Conservation (phyloP, 1,140 invertebrate genomes). For the Chlorops oryzae region DNA sequence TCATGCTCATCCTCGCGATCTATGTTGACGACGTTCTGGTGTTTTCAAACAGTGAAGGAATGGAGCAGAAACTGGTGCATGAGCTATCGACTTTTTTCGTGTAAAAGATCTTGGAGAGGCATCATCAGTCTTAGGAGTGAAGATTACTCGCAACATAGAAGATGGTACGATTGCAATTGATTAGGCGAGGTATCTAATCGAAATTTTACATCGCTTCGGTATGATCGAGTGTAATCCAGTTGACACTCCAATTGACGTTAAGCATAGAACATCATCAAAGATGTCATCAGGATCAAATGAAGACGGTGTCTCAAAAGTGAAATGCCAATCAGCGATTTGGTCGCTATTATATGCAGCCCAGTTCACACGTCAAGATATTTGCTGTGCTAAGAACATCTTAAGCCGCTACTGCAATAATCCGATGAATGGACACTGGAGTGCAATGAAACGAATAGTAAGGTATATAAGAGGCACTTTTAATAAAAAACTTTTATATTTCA, state of each 20-base stretch:
- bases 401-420: constrained; percentile 26
- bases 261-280: constrained; percentile 25
- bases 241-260: constrained; percentile 21
- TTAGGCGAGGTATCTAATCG: constrained; percentile 22
- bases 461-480: constrained; percentile 40
- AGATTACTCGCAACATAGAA: background rate
- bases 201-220: constrained; percentile 26
- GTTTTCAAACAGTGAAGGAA: constrained; percentile 26
- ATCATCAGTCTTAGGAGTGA: background rate
- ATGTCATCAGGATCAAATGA: constrained; percentile 13
- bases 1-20: constrained; percentile 28
- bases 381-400: constrained; percentile 27
- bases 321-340: constrained; percentile 27
- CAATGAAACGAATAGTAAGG: constrained; percentile 34
- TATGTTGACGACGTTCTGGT: constrained; percentile 41
- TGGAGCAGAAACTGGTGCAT: background rate
- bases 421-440: constrained; percentile 27
- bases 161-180: constrained; percentile 24
- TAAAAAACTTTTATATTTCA: background rate
- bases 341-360: constrained; percentile 36
- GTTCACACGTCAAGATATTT: constrained; percentile 44
- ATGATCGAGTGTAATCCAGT: constrained; percentile 30
- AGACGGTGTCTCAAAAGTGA: constrained; percentile 16
- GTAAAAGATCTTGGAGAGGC: constrained; percentile 12
- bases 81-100: background rate